A percentile compares a stretch with the other conserved stretches of the same genome.
Evolutionary conservation across 2,888 invertebrate species (phyloP).

Genomic region (Diaphora mendica): DNA sequence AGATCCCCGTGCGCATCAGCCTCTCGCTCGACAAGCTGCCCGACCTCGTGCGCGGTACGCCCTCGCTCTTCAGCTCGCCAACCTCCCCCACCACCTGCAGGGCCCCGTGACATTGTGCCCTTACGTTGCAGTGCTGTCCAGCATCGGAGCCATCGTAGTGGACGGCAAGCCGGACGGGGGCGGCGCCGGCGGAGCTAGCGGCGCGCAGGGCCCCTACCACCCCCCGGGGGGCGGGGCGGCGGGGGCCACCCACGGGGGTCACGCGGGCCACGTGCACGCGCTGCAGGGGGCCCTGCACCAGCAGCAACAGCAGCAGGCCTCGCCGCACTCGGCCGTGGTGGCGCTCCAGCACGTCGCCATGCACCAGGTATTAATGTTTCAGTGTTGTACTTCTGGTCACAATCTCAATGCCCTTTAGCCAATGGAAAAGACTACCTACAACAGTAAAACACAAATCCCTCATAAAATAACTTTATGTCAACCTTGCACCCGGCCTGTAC

Average conservation of each 20-base stretch:
- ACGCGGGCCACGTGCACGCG: conserved; percentile 55
- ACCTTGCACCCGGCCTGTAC: neutral
- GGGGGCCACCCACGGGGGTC: conserved; percentile 41
- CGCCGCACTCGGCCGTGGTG: conserved; percentile 60
- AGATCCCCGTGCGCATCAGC: conserved; percentile 94
- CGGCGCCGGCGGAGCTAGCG: conserved; percentile 34
- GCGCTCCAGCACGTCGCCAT: conserved; percentile 80
- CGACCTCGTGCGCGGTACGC: conserved; percentile 90
- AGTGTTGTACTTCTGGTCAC: neutral
- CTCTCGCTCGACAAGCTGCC: conserved; percentile 93
- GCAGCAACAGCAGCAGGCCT: conserved; percentile 40
- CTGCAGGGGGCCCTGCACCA: conserved; percentile 37
- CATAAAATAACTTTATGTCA: neutral
- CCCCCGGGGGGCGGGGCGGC: conserved; percentile 53
- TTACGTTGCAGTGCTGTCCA: conserved; percentile 88
- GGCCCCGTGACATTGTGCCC: no score
- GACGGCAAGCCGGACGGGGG: conserved; percentile 91
- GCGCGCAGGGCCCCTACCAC: conserved; percentile 67
- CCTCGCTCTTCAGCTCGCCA: no score
- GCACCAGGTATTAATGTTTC: conserved; percentile 70
- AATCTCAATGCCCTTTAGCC: neutral
- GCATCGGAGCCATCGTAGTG: conserved; percentile 93
- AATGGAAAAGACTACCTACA: neutral
- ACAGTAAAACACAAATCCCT: neutral
- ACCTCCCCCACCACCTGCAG: no score